These are phyloP conservation scores for Acholoe squamosa DNA, from an alignment of 2,888 invertebrate species.

Conservation along the genomic window DNA sequence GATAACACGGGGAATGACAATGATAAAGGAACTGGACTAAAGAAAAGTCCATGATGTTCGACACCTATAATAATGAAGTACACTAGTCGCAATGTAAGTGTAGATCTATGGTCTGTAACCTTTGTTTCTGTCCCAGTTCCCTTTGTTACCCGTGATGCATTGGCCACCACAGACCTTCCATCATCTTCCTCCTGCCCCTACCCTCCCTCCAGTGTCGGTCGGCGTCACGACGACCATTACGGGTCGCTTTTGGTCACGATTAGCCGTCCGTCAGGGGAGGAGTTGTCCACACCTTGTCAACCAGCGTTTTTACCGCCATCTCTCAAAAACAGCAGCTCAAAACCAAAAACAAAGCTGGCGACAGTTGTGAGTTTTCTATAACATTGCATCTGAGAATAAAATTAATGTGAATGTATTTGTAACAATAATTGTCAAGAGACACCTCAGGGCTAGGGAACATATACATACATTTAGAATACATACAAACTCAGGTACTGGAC, in stretches of 20 bases:
- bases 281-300: conserved; percentile 21
- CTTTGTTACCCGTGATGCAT: too few species aligned
- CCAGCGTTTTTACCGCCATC: conserved; percentile 1
- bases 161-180: too few species aligned
- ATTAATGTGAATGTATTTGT: background rate
- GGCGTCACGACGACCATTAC: too few species aligned
- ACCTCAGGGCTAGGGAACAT: background rate
- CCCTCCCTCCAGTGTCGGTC: too few species aligned
- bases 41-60: too few species aligned
- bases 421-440: background rate
- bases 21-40: too few species aligned
- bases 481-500: background rate
- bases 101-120: too few species aligned
- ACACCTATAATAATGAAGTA: too few species aligned
- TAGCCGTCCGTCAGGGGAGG: conserved; percentile 18
- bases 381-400: background rate
- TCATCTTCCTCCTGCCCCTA: too few species aligned
- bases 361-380: background rate
- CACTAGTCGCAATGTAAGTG: too few species aligned
- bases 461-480: background rate
- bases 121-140: too few species aligned
- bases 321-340: conserved; percentile 14
- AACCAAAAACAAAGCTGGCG: background rate
- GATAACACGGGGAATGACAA: too few species aligned
- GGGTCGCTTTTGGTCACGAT: background rate